A percentile compares a stretch with the other conserved stretches of the same genome.
phyloP scores from a whole-genome alignment of 1,140 invertebrate genomes.

The Atta cephalotes region DNA sequence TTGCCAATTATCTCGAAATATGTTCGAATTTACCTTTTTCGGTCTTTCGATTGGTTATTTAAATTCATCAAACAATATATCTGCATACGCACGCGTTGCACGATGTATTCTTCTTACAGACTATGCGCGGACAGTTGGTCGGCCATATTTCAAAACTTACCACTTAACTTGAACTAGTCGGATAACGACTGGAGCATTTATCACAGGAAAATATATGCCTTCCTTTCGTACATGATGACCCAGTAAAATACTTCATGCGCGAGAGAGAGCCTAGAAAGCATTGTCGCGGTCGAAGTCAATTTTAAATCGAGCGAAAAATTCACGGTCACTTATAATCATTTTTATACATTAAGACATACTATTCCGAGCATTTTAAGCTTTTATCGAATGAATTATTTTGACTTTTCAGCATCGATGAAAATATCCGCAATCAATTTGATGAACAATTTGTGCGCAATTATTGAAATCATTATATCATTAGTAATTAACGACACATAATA shows the following conservation, averaged over 20 bases:
- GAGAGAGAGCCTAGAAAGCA: constrained; percentile 41
- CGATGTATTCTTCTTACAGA: constrained; percentile 11
- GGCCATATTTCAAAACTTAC: constrained; percentile 80
- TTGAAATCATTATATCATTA: background rate
- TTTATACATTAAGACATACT: background rate
- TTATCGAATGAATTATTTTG: background rate
- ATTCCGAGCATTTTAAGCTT: background rate
- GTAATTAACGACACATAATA: background rate
- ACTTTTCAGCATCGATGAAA: background rate
- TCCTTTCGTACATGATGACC: constrained; percentile 50
- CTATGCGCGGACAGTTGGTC: constrained; percentile 13
- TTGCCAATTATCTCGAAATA: background rate
- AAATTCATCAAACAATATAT: background rate
- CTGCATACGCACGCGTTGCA: background rate
- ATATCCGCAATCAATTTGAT: background rate
- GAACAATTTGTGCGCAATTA: background rate
- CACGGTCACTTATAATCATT: background rate
- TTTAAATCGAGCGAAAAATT: constrained; percentile 22
- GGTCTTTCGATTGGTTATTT: background rate
- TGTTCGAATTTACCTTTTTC: constrained; percentile 10
- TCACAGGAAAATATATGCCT: constrained; percentile 41
- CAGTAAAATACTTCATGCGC: constrained; percentile 67
- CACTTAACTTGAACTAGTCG: constrained; percentile 74
- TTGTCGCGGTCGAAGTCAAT: background rate
- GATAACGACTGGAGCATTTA: constrained; percentile 52